Percentiles rank a stretch among this genome's conserved stretches.
Evolutionary conservation across 1,140 invertebrate genomes (phyloP).

Genomic region (Drosophila biarmipes): DNA sequence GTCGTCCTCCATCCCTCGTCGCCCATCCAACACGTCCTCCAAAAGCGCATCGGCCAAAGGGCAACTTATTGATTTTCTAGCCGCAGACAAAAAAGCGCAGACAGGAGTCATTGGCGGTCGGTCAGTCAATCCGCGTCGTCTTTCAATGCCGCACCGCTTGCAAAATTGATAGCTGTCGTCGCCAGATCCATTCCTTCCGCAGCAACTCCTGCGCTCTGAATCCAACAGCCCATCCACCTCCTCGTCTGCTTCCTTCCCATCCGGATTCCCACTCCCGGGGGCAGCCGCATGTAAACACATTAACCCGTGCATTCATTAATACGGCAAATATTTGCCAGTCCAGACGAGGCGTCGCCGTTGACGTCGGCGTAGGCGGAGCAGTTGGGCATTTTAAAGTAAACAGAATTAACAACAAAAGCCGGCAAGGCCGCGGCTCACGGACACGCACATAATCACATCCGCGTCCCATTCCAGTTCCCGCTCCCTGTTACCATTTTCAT

Average conservation of each 20-base stretch:
- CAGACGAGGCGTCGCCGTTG: conserved; percentile 28
- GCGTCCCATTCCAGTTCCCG: neutral
- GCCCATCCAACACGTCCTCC: neutral
- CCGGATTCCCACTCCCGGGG: neutral
- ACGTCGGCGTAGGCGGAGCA: conserved; percentile 9
- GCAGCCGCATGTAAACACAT: conserved; percentile 71
- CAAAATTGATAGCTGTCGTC: conserved; percentile 60
- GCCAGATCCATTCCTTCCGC: conserved; percentile 19
- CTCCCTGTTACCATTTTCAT: neutral
- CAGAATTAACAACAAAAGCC: conserved; percentile 81
- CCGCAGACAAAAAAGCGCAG: conserved; percentile 26
- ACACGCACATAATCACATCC: conserved; percentile 44
- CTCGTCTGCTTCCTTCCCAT: neutral
- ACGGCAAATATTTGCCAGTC: conserved; percentile 72
- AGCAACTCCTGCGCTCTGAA: neutral
- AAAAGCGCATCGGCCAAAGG: conserved; percentile 23
- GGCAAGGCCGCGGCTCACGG: conserved; percentile 50
- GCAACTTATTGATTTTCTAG: conserved; percentile 60
- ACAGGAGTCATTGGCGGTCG: neutral
- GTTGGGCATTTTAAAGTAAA: conserved; percentile 73
- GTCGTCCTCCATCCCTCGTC: neutral
- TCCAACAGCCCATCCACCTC: neutral
- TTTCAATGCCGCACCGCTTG: conserved; percentile 48
- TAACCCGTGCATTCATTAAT: conserved; percentile 81
- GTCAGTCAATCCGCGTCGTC: conserved; percentile 27